These are phyloP conservation scores for Odontomyia ornata DNA, from an alignment of 2,888 invertebrate species.

Conservation along the genomic window DNA sequence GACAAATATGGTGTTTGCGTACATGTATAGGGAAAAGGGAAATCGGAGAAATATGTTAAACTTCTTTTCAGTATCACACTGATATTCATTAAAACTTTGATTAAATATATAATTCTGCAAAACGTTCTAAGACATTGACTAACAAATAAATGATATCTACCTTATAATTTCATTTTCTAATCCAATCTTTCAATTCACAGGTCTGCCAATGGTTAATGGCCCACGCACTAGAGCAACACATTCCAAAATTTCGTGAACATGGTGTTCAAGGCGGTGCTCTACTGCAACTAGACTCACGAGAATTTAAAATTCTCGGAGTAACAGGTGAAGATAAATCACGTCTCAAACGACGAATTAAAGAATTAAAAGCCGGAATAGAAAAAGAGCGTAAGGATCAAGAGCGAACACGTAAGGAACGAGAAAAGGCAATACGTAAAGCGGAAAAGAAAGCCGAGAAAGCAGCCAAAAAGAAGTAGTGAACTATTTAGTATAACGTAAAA, in stretches of 20 bases:
- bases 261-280: conserved; percentile 87
- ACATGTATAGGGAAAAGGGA: no score
- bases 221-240: conserved; percentile 86
- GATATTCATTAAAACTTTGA: no score
- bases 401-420: conserved; percentile 83
- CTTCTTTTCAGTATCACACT: no score
- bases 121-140: no score
- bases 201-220: conserved; percentile 91
- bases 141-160: no score
- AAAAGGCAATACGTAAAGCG: conserved; percentile 86
- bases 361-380: conserved; percentile 78
- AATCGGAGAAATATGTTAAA: no score
- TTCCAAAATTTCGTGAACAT: conserved; percentile 86
- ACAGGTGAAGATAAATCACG: conserved; percentile 82
- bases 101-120: no score
- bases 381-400: conserved; percentile 80
- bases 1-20: no score
- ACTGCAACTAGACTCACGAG: conserved; percentile 87
- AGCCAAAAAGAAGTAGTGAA: conserved; percentile 70
- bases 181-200: conserved; percentile 63
- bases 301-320: conserved; percentile 87
- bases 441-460: conserved; percentile 78
- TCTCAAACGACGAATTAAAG: conserved; percentile 86
- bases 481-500: conserved; percentile 9
- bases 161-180: no score